Percentiles rank a stretch among this genome's conserved stretches.
These are phyloP conservation scores for Pollenia angustigena DNA, from an alignment of 2,888 invertebrate species.

Conservation along the genomic window DNA sequence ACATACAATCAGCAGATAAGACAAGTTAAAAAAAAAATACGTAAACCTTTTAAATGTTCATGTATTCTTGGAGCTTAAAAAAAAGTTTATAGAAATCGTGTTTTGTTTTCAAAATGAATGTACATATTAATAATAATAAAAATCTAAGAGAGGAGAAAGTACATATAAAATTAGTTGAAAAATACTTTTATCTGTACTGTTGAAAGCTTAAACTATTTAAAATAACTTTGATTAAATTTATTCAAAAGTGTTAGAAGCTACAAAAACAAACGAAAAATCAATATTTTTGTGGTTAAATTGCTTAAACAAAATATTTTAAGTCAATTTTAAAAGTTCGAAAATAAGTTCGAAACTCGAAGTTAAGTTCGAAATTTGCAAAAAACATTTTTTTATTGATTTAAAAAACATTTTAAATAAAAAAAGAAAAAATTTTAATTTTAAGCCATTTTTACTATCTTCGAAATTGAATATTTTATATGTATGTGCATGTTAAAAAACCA, in stretches of 20 bases:
- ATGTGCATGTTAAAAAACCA: too few relatives aligned
- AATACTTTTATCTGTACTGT: background rate
- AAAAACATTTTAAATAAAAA: too few relatives aligned
- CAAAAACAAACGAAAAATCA: too few relatives aligned
- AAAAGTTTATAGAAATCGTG: conserved; percentile 59
- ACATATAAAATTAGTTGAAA: conserved; percentile 1
- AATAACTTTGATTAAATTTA: background rate
- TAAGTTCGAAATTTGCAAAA: too few relatives aligned
- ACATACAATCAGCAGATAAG: background rate
- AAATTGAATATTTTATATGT: too few relatives aligned
- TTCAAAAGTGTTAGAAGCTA: too few relatives aligned
- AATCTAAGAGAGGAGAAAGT: background rate
- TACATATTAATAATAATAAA: conserved; percentile 38
- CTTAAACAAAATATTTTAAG: too few relatives aligned
- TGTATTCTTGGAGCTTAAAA: background rate
- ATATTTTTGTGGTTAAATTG: too few relatives aligned
- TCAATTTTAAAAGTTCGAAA: background rate
- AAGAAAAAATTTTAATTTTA: too few relatives aligned
- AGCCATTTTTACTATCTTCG: too few relatives aligned
- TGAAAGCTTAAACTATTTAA: conserved; percentile 40
- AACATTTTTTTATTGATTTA: too few relatives aligned
- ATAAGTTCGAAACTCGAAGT: too few relatives aligned
- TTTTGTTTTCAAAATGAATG: conserved; percentile 49
- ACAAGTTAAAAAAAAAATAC: conserved; percentile 41
- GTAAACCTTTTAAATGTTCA: conserved; percentile 38